Percentiles rank a stretch among this genome's conserved stretches.
phyloP scores from a whole-genome alignment of 2,888 invertebrate species.

The Drosophila limbata region DNA sequence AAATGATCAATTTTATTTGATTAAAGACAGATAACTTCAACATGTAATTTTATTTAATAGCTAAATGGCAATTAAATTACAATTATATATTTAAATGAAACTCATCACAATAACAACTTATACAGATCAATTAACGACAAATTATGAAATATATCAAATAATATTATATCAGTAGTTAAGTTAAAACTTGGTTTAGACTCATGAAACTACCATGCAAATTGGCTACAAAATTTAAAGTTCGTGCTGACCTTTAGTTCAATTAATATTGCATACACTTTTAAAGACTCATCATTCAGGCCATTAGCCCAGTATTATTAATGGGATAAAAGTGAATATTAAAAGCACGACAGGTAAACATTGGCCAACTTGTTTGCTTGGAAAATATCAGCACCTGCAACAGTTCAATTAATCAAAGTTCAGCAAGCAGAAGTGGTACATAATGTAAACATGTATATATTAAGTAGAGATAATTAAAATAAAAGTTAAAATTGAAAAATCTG shows the following conservation, averaged over 20 bases:
- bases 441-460: too few relatives aligned
- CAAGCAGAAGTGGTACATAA: neutral
- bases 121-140: too few relatives aligned
- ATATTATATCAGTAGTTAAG: too few relatives aligned
- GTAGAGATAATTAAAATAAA: neutral
- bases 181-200: too few relatives aligned
- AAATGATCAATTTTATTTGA: neutral
- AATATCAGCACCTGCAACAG: constrained; percentile 38
- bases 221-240: constrained; percentile 3
- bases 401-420: constrained; percentile 57
- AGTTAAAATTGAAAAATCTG: neutral
- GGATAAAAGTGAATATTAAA: constrained; percentile 47
- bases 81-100: neutral
- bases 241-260: constrained; percentile 45
- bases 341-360: constrained; percentile 48
- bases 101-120: neutral
- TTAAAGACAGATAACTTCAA: neutral
- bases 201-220: too few relatives aligned
- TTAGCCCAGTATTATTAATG: constrained; percentile 59
- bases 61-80: too few relatives aligned
- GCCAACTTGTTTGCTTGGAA: constrained; percentile 27
- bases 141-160: too few relatives aligned
- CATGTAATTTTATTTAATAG: too few relatives aligned
- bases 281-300: constrained; percentile 46
- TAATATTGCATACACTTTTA: constrained; percentile 53